Conservation (phyloP, 2,113 vertebrate species). For the Alethe castanea region DNA sequence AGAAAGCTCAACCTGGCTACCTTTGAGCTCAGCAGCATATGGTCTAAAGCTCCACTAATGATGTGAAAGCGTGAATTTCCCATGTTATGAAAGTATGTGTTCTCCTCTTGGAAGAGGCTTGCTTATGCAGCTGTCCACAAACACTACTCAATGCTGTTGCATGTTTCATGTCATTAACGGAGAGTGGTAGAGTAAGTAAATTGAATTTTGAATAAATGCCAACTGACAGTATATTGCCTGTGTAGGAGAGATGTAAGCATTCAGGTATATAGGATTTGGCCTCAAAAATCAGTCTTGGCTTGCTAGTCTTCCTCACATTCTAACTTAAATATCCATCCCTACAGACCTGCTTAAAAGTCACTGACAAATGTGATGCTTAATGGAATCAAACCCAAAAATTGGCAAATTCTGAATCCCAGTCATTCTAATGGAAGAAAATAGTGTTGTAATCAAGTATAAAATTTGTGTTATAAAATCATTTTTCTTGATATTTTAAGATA, state of each 20-base stretch:
- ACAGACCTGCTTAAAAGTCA: neutral
- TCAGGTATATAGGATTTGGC: neutral
- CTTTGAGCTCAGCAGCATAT: neutral
- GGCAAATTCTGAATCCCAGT: neutral
- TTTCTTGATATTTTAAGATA: neutral
- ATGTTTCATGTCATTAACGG: conserved; percentile 1
- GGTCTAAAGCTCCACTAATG: conserved; percentile 45
- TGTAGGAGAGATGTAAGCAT: neutral
- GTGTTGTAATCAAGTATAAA: neutral
- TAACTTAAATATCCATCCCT: neutral
- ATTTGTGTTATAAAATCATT: neutral
- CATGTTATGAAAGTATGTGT: neutral
- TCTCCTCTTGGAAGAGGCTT: neutral
- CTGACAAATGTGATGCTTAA: neutral
- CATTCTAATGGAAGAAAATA: neutral
- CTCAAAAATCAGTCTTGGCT: neutral
- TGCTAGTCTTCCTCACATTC: neutral
- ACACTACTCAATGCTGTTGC: neutral
- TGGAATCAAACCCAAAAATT: neutral
- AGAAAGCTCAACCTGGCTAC: neutral
- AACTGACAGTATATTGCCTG: neutral
- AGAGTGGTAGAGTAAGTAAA: neutral
- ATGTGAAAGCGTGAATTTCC: conserved; percentile 27
- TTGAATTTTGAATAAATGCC: neutral
- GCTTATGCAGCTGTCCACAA: neutral